phyloP scores from a whole-genome alignment of 1,140 invertebrate genomes.

The Monomorium pharaonis region DNA sequence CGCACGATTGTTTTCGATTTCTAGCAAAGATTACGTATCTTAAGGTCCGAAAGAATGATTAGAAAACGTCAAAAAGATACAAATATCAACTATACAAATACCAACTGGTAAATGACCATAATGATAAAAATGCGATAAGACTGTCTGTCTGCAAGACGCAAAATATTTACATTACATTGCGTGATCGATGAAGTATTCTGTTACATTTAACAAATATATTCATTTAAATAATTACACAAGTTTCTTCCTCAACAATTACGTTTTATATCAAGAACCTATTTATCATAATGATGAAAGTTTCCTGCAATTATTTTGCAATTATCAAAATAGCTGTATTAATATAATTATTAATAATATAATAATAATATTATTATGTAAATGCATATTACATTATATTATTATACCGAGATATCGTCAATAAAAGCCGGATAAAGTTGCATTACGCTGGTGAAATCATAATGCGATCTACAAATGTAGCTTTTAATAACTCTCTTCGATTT shows the following conservation, averaged over 20 bases:
- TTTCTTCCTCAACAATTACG: not conserved
- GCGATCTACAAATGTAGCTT: not conserved
- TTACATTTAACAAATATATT: not conserved
- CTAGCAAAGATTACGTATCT: conserved; percentile 3
- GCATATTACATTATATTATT: not conserved
- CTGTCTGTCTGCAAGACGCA: not conserved
- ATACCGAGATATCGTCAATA: not conserved
- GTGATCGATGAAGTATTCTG: not conserved
- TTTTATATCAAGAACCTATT: not conserved
- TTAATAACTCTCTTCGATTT: not conserved
- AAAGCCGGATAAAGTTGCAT: not conserved
- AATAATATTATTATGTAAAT: not conserved
- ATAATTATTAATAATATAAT: not conserved
- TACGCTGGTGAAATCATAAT: not conserved
- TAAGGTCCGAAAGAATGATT: not conserved
- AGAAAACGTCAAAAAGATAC: not conserved
- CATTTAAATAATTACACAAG: not conserved
- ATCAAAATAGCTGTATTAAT: not conserved
- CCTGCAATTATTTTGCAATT: not conserved
- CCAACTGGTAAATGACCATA: not conserved
- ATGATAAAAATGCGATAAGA: not conserved
- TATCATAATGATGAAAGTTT: not conserved
- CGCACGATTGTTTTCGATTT: conserved; percentile 1
- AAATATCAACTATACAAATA: not conserved
- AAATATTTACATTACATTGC: not conserved